phyloP scores from a whole-genome alignment of 2,888 invertebrate species.

The Pantelozetes paolii region DNA sequence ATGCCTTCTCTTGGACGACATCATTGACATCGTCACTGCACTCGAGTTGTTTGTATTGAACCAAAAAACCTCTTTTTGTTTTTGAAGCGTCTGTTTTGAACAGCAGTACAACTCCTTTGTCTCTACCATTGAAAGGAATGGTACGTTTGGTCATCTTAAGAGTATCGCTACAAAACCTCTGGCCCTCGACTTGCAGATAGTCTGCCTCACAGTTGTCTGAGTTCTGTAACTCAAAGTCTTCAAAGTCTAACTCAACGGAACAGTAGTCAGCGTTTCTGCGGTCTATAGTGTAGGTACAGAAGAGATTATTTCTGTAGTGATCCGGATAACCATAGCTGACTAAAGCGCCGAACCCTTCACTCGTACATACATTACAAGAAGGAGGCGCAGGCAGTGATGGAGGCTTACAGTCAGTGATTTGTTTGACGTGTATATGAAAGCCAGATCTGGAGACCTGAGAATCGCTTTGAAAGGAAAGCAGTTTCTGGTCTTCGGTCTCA shows the following conservation, averaged over 20 bases:
- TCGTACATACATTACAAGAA: slow-evolving; percentile 41
- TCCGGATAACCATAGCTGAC: slow-evolving; percentile 42
- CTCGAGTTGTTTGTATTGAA: slow-evolving; percentile 39
- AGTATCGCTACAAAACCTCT: slow-evolving; percentile 48
- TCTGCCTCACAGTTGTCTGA: slow-evolving; percentile 47
- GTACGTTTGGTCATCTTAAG: slow-evolving; percentile 40
- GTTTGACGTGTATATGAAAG: slow-evolving; percentile 48
- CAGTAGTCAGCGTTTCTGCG: slow-evolving; percentile 45
- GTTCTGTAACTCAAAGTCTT: slow-evolving; percentile 48
- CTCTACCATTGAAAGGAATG: slow-evolving; percentile 28
- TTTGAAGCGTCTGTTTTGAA: slow-evolving; percentile 38
- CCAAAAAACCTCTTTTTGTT: slow-evolving; percentile 38
- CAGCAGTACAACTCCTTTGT: slow-evolving; percentile 35
- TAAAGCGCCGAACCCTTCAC: slow-evolving; percentile 20
- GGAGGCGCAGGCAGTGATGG: slow-evolving; percentile 42
- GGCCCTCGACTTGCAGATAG: slow-evolving; percentile 47
- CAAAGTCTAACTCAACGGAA: slow-evolving; percentile 47
- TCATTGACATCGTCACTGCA: slow-evolving; percentile 36
- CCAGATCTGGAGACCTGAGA: slow-evolving; percentile 47
- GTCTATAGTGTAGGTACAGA: slow-evolving; percentile 47
- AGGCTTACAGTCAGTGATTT: slow-evolving; percentile 47
- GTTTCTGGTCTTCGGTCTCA: slow-evolving; percentile 45
- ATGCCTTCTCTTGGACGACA: slow-evolving; percentile 24
- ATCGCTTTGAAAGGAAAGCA: slow-evolving; percentile 48
- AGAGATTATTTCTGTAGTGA: slow-evolving; percentile 44